Base-by-base conservation (phyloP, 2,888 invertebrate genomes). In the Lasioglossum leucozonium region DNA sequence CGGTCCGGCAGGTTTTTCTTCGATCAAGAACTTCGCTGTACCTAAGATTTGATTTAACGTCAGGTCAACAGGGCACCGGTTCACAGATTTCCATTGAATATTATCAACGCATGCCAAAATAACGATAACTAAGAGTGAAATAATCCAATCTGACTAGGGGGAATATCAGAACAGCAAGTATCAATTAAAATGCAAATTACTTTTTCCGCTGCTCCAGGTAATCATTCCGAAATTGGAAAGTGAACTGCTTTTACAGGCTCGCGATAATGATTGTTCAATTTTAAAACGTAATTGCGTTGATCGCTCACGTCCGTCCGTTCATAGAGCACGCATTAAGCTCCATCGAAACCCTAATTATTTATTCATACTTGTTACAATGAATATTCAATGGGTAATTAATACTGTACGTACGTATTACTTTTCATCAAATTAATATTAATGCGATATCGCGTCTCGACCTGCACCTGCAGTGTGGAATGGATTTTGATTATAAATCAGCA, bases 351-450 rank as follows among this genome's bases (percentile, higher is more conserved):
- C 67, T 34, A 30, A 62, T 62, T 62, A 62, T 37, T 67, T 67
- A 67, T 67, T 67, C 67, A 67, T 37, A 37, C 34, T 37, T 67
- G 37, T 22, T 22, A 67, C 22, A 67, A 67, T 67, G 67, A 40
- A n/a, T 71, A 40, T 40, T 71, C 69, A 71, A 40, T 3, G 69
- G n/a, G 11, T 42, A n/a, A n/a, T 67, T 67, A 67, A 67, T 67
- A 37, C 8, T 67, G 6, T 37, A 22, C 30, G 37, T 22, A 37
- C 22, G 8, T 37, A 37, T 37, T 34, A 10, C 67, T 67, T 67
- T 22, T 22, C 67, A 8, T 37, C 37, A 3, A 67, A 67, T 67
- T 67, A 34, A 67, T 67, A 67, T 22, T 37, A 67, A 67, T 18
- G 22, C 0, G 6, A 10, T 22, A 10, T 37, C 16, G 22, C 22